Evolutionary conservation across 2,113 vertebrate genomes (phyloP), one percentile per base, ranked within the genome.

Genomic region (Tiliqua scincoides): DNA sequence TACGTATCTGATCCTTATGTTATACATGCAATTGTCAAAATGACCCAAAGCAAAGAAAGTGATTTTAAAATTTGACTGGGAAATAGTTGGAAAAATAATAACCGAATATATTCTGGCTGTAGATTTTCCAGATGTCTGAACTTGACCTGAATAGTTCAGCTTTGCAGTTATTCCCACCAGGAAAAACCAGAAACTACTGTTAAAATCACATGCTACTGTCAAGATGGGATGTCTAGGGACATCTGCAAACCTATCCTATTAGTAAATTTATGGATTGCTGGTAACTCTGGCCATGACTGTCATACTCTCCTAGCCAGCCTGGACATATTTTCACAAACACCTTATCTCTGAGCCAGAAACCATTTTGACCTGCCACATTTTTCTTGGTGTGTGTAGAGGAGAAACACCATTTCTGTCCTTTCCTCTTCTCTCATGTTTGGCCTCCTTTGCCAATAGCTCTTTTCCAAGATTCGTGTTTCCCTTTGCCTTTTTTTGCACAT

Each of bases 301-400:
- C 6, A 65, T 84, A 65, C 25, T 65, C 61, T 84, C 89, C 11
- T 82, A 91, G 83, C 48, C 12, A 91, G 83, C 48, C 12, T 62
- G 85, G 84, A 27, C 91, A 20, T 74, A 52, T 35, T 67, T 2
- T 85, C 68, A 52, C 40, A 83, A 71, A 86, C 85, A n/a, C n/a
- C 4, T 52, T 73, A 76, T 32, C 27, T 48, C 18, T 1, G 23
- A 76, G 62, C 14, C 61, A 76, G 40, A 65, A 75, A 84, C n/a
- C 30, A 54, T 14, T 84, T 63, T 62, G 76, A 75, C 21, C n/a
- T 52, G 25, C 68, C 52, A 73, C 17, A 35, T 18, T 14, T 62
- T 59, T 25, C 27, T 57, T 32, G 17, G 54, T 48, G 43, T 48
- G 43, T 48, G 43, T 48, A 8, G 15, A 18, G 14, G 3, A 3